Base-by-base conservation (phyloP, 2,113 vertebrate genomes). In the Paraplagusia blochii region DNA sequence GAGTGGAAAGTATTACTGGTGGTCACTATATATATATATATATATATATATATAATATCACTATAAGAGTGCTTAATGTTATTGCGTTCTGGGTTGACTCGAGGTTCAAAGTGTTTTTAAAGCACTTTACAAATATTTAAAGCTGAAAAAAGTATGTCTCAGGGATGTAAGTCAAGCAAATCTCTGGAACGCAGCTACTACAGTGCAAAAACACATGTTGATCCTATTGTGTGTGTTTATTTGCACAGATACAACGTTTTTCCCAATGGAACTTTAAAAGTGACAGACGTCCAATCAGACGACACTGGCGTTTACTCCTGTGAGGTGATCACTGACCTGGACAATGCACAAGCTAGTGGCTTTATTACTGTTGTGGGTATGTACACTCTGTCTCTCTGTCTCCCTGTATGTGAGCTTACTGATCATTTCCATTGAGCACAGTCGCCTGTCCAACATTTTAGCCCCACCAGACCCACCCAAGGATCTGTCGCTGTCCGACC, bases 271-370 rank as follows among this genome's bases (percentile, higher is more conserved):
- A 81, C 77, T 5, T 58, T 96, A 17, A 88, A 70, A 58, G 84
- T 96, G n/a, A 69, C 77, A 1, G 39, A 78, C 5, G 59, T 93
- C 64, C 77, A 91, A 14, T 77, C 82, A 18, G 9, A 75, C 0
- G 93, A 96, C 62, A 82, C 83, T 5, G 92, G 83, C 0, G 35
- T 3, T 8, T 96, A 93, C 47, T 89, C 85, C 44, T 96, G 94
- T 34, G 83, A 93, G 59, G 90, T 93, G 39, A 79, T 77, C 60
- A 92, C 92, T 0, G 33, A 47, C 5, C 66, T 94, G 42, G 94
- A 95, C 15, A 6, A 51, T 0, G 90, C 81, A 1, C 76, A 63
- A 2, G 87, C 87, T 62, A 80, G n/a, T 0, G 92, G 92, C 2
- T 86, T 83, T 66, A 88, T 96, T 49, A 88, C 87, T 35, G 94